phyloP scores from a whole-genome alignment of 2,888 invertebrate genomes.

The Crioceris asparagi region DNA sequence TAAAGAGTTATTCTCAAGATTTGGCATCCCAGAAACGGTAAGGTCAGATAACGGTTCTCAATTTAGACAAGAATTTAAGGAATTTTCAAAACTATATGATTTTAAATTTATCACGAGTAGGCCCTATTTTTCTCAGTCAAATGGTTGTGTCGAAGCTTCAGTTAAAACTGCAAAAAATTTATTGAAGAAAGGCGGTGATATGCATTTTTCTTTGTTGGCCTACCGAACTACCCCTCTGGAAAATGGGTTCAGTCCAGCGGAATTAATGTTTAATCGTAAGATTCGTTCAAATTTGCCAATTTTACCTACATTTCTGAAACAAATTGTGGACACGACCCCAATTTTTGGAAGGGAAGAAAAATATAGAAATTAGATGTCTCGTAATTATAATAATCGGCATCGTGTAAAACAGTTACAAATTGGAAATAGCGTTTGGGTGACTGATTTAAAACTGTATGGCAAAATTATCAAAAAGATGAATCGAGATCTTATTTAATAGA shows the following conservation, averaged over 20 bases:
- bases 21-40: constrained; percentile 20
- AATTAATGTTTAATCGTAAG: constrained; percentile 34
- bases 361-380: not conserved
- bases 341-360: constrained; percentile 1
- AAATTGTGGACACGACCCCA: not conserved
- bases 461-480: constrained; percentile 6
- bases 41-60: constrained; percentile 22
- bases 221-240: constrained; percentile 10
- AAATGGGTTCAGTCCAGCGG: constrained; percentile 9
- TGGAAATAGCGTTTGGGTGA: constrained; percentile 7
- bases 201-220: constrained; percentile 8
- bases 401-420: constrained; percentile 3
- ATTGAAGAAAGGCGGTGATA: constrained; percentile 9
- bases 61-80: no score
- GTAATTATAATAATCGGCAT: constrained; percentile 7
- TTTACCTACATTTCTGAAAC: not conserved
- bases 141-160: constrained; percentile 10
- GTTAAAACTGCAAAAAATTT: constrained; percentile 9
- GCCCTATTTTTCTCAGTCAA: constrained; percentile 13
- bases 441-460: constrained; percentile 7
- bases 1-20: constrained; percentile 19
- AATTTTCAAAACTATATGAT: constrained; percentile 5
- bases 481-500: constrained; percentile 9
- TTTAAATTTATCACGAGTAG: constrained; percentile 14
- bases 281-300: constrained; percentile 4